phyloP scores from a whole-genome alignment of 2,797 vertebrate species.

The Syndactyla subalaris region DNA sequence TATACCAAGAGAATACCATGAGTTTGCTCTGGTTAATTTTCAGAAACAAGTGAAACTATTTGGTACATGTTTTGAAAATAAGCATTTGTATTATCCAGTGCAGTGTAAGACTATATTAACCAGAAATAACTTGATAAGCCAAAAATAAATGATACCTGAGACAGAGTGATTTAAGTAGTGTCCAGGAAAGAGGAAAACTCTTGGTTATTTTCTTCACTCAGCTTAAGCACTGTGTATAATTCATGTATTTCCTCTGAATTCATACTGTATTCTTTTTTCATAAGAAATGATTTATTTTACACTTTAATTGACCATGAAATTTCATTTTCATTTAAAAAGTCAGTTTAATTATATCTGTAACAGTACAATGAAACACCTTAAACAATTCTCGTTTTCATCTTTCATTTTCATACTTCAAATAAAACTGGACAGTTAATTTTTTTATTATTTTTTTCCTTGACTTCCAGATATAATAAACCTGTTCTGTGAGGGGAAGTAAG shows the following conservation, averaged over 20 bases:
- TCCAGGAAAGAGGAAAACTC: background rate
- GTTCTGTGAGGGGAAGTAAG: background rate
- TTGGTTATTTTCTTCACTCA: background rate
- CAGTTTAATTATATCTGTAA: conserved; percentile 23
- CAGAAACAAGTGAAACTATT: background rate
- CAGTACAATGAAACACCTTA: conserved; percentile 21
- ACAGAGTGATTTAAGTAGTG: background rate
- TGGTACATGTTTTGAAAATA: background rate
- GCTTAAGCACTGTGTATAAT: background rate
- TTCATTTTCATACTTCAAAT: conserved; percentile 14
- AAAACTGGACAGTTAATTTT: background rate
- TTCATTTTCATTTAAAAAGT: conserved; percentile 53
- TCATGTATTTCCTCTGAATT: conserved; percentile 33
- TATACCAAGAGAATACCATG: background rate
- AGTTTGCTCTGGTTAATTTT: background rate
- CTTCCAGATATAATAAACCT: conserved; percentile 26
- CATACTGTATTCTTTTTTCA: conserved; percentile 1
- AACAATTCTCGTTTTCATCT: conserved; percentile 25
- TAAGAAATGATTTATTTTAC: conserved; percentile 52
- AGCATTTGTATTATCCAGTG: background rate
- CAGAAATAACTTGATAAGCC: background rate
- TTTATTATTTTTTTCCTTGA: background rate
- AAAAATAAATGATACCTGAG: background rate
- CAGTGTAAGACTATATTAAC: background rate
- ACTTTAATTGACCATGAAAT: conserved; percentile 49